phyloP scores from a whole-genome alignment of 37 sponge, comb jelly and placozoan species.

The Cliona cf. orientalis region DNA sequence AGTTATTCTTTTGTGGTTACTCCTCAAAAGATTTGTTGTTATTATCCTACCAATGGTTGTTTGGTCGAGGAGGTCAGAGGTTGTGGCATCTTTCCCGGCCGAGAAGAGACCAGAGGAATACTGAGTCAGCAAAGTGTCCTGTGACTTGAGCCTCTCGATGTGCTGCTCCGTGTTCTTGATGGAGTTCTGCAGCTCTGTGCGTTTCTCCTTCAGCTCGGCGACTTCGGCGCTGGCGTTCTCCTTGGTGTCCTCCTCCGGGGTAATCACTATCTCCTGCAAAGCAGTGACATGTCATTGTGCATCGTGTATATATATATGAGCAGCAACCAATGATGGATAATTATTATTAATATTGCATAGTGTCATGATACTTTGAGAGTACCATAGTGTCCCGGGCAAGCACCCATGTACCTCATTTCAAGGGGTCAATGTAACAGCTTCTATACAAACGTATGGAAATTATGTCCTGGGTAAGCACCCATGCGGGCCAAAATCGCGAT shows the following conservation, averaged over 20 bases:
- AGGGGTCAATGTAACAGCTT: too few relatives aligned
- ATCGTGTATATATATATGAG: too few relatives aligned
- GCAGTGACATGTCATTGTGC: too few relatives aligned
- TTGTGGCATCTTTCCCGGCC: constrained; percentile 26
- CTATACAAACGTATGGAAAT: too few relatives aligned
- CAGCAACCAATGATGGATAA: too few relatives aligned
- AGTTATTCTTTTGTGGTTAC: neutral
- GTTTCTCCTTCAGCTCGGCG: constrained; percentile 33
- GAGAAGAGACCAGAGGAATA: constrained; percentile 37
- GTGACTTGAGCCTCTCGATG: neutral
- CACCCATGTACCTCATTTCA: too few relatives aligned
- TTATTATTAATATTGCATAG: too few relatives aligned
- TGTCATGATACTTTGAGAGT: neutral
- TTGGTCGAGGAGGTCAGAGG: constrained; percentile 20
- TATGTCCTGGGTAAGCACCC: too few relatives aligned
- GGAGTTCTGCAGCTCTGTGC: neutral
- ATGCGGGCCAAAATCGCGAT: too few relatives aligned
- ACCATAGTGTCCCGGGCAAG: too few relatives aligned
- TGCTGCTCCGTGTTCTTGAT: constrained; percentile 24
- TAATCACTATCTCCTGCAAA: constrained; percentile 48
- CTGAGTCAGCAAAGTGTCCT: constrained; percentile 11
- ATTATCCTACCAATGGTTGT: constrained; percentile 45
- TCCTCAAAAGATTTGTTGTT: neutral
- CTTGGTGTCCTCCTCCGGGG: constrained; percentile 40
- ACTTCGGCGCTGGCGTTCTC: constrained; percentile 27